These are phyloP conservation scores for Cyrtonyx montezumae DNA, from an alignment of 2,113 vertebrate species.

Conservation along the genomic window DNA sequence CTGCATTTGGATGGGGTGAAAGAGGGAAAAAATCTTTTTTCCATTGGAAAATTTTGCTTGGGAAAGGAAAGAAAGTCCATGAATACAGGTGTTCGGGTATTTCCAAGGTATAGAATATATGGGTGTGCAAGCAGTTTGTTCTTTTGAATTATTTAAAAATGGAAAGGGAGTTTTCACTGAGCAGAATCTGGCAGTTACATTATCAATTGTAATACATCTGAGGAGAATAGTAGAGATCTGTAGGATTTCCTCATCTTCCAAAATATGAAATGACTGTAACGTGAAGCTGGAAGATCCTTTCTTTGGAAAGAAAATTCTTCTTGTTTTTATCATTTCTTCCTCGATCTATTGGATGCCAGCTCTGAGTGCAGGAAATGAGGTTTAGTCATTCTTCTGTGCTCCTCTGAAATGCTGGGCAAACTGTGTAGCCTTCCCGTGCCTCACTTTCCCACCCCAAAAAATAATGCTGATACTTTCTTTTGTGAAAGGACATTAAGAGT, in stretches of 20 bases:
- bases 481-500: background rate
- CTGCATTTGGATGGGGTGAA: background rate
- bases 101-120: background rate
- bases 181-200: background rate
- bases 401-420: background rate
- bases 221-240: background rate
- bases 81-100: background rate
- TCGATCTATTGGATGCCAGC: background rate
- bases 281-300: background rate
- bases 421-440: background rate
- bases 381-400: background rate
- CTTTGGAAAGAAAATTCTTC: background rate
- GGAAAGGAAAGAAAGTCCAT: background rate
- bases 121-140: slow-evolving; percentile 34
- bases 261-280: background rate
- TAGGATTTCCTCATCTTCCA: background rate
- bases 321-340: background rate
- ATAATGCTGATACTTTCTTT: background rate
- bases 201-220: background rate
- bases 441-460: background rate
- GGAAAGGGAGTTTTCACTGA: background rate
- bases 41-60: slow-evolving; percentile 6
- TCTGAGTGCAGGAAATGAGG: background rate
- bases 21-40: background rate
- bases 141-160: background rate